Conservation (phyloP, 2,797 vertebrate species). For the Crocidura indochinensis region DNA sequence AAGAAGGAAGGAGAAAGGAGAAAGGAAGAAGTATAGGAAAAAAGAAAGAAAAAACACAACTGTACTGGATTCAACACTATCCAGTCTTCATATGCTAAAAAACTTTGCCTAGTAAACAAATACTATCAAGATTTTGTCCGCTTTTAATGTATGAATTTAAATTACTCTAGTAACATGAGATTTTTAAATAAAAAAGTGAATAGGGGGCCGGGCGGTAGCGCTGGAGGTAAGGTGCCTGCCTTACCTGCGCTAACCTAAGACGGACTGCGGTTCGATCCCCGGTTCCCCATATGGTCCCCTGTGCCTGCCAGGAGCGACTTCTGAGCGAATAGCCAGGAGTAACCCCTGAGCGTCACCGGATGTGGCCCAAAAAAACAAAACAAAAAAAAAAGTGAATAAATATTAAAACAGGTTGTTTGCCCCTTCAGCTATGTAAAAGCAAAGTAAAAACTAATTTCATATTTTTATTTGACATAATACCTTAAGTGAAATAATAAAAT, state of each 20-base stretch:
- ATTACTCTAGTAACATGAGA: neutral
- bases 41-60: too few relatives aligned
- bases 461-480: neutral
- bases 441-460: neutral
- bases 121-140: neutral
- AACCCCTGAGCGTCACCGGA: too few relatives aligned
- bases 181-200: neutral
- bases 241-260: too few relatives aligned
- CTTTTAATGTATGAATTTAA: neutral
- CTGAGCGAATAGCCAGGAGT: too few relatives aligned
- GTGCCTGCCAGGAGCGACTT: too few relatives aligned
- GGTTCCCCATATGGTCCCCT: too few relatives aligned
- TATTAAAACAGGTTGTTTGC: constrained; percentile 17
- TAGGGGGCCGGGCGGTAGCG: too few relatives aligned
- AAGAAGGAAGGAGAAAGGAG: too few relatives aligned
- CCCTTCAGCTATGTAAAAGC: neutral
- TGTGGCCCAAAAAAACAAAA: too few relatives aligned
- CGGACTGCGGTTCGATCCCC: too few relatives aligned
- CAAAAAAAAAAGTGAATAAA: neutral
- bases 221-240: too few relatives aligned
- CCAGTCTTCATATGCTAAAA: neutral
- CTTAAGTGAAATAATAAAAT: constrained; percentile 32
- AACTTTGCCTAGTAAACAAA: neutral
- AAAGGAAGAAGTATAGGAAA: too few relatives aligned
- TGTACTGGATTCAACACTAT: neutral